Evolutionary conservation across 1,140 invertebrate species (phyloP).

Genomic region (Eumeta japonica): DNA sequence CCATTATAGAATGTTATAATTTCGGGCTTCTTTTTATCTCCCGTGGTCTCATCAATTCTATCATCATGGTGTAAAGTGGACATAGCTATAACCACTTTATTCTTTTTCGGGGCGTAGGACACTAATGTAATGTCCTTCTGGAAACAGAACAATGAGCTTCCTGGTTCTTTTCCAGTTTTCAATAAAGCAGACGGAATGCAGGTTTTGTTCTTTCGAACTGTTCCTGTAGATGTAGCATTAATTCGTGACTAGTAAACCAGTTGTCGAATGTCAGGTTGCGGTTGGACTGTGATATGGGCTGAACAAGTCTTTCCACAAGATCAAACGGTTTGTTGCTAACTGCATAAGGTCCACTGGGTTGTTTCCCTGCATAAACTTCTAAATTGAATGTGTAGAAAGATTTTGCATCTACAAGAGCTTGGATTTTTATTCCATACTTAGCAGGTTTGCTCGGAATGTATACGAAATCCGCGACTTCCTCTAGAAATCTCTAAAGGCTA

Average conservation of each 20-base stretch:
- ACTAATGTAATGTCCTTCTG: conserved; percentile 16
- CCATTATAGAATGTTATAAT: too few relatives aligned
- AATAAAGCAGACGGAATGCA: conserved; percentile 27
- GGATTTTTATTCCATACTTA: conserved; percentile 51
- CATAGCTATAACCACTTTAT: conserved; percentile 19
- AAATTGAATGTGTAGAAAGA: conserved; percentile 19
- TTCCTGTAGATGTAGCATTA: conserved; percentile 45
- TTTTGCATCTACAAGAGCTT: conserved; percentile 24
- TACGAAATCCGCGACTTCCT: conserved; percentile 34
- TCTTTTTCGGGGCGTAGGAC: conserved; percentile 22
- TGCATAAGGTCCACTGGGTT: conserved; percentile 8
- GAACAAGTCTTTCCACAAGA: conserved; percentile 12
- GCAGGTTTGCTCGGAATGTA: conserved; percentile 52
- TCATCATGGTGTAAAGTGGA: conserved; percentile 15
- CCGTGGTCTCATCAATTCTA: conserved; percentile 8
- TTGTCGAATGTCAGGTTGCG: conserved; percentile 15
- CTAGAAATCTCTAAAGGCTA: conserved; percentile 34
- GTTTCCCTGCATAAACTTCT: conserved; percentile 20
- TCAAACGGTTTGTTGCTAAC: conserved; percentile 10
- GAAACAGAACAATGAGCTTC: conserved; percentile 15
- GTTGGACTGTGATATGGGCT: conserved; percentile 15
- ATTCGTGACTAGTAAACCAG: too few relatives aligned
- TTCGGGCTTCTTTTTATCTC: conserved; percentile 29
- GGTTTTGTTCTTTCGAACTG: conserved; percentile 46
- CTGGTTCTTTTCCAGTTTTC: neutral